A percentile compares a stretch with the other conserved stretches of the same genome.
These are phyloP conservation scores for Botia kubotai DNA, from an alignment of 2,797 vertebrate genomes.

Conservation along the genomic window DNA sequence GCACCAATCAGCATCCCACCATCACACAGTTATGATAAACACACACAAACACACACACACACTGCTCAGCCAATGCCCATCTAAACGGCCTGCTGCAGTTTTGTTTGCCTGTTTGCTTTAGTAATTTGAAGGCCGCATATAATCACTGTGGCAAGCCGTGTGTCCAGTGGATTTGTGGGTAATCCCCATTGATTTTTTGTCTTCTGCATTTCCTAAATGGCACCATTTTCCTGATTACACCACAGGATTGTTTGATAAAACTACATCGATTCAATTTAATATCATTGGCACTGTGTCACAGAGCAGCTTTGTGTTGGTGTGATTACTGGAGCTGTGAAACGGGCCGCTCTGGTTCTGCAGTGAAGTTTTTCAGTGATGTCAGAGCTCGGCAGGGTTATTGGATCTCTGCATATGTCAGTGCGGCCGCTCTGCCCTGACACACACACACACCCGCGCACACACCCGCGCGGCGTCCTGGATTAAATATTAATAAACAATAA, in stretches of 20 bases:
- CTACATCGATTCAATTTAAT: background rate
- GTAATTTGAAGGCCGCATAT: conserved; percentile 54
- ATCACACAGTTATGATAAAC: conserved; percentile 30
- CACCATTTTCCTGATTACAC: conserved; percentile 50
- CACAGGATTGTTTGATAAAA: conserved; percentile 31
- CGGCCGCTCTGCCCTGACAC: conserved; percentile 16
- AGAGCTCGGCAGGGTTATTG: background rate
- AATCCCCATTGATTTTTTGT: conserved; percentile 61
- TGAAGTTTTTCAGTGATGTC: background rate
- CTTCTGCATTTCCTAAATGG: conserved; percentile 26
- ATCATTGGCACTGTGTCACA: background rate
- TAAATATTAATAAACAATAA: conserved; percentile 63
- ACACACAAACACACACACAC: conserved; percentile 38
- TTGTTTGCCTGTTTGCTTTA: conserved; percentile 52
- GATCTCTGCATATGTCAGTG: conserved; percentile 6
- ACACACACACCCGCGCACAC: no score
- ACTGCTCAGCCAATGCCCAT: conserved; percentile 21
- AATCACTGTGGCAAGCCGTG: conserved; percentile 49
- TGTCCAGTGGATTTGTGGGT: conserved; percentile 56
- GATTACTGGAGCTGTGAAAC: background rate
- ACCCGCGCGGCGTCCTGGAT: conserved; percentile 25
- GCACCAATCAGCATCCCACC: conserved; percentile 44
- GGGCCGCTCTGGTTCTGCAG: background rate
- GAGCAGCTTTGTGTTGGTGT: background rate
- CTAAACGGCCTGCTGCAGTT: conserved; percentile 31